Percentiles rank a stretch among this genome's conserved stretches.
Conservation (phyloP, 1,140 invertebrate genomes). For the Neodiprion virginianus region DNA sequence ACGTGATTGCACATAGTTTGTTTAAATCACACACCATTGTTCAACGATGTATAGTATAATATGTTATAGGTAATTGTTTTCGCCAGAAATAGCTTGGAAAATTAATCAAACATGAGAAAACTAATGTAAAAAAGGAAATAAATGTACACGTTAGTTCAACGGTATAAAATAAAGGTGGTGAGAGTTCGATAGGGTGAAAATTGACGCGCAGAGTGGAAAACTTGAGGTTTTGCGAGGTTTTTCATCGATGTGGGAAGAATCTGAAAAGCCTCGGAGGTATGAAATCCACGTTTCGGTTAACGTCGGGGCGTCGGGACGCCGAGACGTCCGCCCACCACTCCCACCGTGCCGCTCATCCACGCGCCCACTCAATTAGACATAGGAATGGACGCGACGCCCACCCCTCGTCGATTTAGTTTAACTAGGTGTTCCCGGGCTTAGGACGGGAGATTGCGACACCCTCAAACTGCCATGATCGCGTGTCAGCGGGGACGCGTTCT, state of each 20-base stretch:
- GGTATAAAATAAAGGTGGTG: too few species aligned
- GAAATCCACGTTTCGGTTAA: constrained; percentile 1
- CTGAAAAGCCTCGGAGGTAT: neutral
- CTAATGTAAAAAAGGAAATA: too few species aligned
- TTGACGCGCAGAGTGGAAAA: neutral
- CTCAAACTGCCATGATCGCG: constrained; percentile 1
- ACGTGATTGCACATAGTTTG: too few species aligned
- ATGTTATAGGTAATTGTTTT: too few species aligned
- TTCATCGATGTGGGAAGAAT: neutral
- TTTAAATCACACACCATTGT: too few species aligned
- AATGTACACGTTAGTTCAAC: too few species aligned
- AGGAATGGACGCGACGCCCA: neutral
- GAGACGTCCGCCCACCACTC: neutral
- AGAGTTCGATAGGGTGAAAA: neutral
- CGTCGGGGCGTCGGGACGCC: neutral
- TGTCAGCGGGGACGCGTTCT: neutral
- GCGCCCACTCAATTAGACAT: constrained; percentile 5
- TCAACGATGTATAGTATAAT: too few species aligned
- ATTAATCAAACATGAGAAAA: too few species aligned
- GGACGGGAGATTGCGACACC: neutral
- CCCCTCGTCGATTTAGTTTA: neutral
- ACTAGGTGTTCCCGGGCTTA: neutral
- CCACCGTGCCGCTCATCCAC: neutral
- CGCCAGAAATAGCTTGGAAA: too few species aligned
- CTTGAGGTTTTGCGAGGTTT: neutral